Base-by-base conservation (phyloP, 2,797 vertebrate species). In the Hydrolagus colliei region DNA sequence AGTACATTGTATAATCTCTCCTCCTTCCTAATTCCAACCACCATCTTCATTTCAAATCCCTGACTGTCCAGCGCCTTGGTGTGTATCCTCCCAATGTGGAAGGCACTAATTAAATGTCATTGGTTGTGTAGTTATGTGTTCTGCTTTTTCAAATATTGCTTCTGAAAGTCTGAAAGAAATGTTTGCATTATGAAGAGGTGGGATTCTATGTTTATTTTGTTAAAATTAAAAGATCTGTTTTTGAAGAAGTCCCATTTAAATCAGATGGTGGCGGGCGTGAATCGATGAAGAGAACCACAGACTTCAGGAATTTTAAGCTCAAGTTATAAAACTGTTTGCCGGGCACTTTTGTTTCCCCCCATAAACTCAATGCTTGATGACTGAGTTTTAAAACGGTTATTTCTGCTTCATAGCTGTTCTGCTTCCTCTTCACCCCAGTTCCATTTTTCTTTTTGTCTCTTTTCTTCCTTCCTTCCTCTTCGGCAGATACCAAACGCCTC, bases 401-500 rank as follows among this genome's bases (percentile, higher is more conserved):
- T 77, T n/a, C 52, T 61, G 41, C 52, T 5, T 77, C 41, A 61
- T 77, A 61, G 59, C 18, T 77, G 75, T 20, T n/a, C 3, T 77
- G 18, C 52, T 77, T 52, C 52, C 75, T 77, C n/a, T 77, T 41
- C 18, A 77, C 75, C 18, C 61, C 18, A 61, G 41, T 77, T 12
- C 63, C 79, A 86, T 68, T 88, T 86, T 86, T 90, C 90, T 91
- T 93, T 27, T 89, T 93, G 89, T 93, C 89, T 90, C 78, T 89
- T 93, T 89, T 93, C 90, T 91, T 91, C 88, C 86, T 89, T 86
- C 86, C 87, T 86, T 87, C 80, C 91, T 91, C 90, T 76, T 88
- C 90, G 90, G 92, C 91, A 92, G 94, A 92, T 90, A 92, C 90
- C 93, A 92, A 91, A 92, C 91, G 88, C 91, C 90, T 93, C 89